Base-by-base conservation (phyloP, 2,797 vertebrate genomes). In the Alosa sapidissima region DNA sequence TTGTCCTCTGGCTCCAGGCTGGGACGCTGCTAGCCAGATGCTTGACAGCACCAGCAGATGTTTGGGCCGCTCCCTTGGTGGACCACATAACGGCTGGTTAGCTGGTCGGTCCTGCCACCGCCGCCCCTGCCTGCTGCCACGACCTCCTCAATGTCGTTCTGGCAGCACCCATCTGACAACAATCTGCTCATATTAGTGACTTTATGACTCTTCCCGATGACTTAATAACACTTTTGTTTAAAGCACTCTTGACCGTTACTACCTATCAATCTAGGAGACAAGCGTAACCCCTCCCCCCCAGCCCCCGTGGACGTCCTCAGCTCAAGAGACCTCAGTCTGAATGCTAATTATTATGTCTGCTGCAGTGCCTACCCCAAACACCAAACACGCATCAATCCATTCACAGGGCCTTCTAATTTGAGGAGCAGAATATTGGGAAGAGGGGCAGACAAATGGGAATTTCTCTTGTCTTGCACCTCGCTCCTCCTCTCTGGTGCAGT, bases 371-470 rank as follows among this genome's bases (percentile, higher is more conserved):
- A 86, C 85, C 82, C 85, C 85, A 82, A 84, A 88, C 13, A 54
- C 85, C 82, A 84, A 88, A 87, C 85, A 89, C 81, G 47, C 86
- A 88, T 89, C 81, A 87, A 89, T 90, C 84, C 86, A 45, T 75
- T 6, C 28, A 75, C 72, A 55, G 82, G 65, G 51, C 86, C 75
- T 82, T 85, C 85, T 83, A 62, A 87, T 85, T 84, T 81, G 81
- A 84, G 81, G 48, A 68, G 85, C 36, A 54, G 14, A 87, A 84
- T 88, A 84, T 86, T 60, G n/a, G 58, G 21, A n/a, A 7, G 85
- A 41, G 55, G 84, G 75, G 16, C 48, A 68, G 68, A 88, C 83
- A 89, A 87, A 84, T 60, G 86, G 82, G 81, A 62, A 84, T 83
- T 60, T 55, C 58, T 85, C 72, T 14, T 14, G 19, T 47, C 36